Conservation (phyloP, 2,888 invertebrate genomes). For the Laspeyria flexula region DNA sequence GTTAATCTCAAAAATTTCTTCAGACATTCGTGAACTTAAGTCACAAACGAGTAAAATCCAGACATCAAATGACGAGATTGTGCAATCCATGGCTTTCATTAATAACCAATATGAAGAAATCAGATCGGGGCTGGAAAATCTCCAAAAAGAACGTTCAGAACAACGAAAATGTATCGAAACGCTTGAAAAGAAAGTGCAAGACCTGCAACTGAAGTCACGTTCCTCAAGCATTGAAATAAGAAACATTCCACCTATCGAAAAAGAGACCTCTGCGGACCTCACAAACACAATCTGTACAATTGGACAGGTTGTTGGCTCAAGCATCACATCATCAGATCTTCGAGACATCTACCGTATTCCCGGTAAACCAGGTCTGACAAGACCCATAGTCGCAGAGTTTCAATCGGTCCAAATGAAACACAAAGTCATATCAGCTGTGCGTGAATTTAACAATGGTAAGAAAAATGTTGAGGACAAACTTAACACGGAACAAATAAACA, state of each 20-base stretch:
- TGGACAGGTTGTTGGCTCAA: conserved; percentile 1
- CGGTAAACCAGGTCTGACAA: not conserved
- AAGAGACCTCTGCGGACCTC: not conserved
- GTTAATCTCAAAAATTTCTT: not conserved
- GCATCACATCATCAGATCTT: not conserved
- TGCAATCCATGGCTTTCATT: not conserved
- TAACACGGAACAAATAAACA: conserved; percentile 3
- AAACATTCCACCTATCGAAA: not conserved
- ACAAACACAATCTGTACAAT: conserved; percentile 1
- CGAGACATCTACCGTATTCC: conserved; percentile 6
- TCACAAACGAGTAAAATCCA: not conserved
- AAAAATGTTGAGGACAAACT: conserved; percentile 5
- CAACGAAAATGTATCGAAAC: conserved; percentile 2
- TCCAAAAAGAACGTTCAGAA: not conserved
- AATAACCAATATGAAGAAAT: conserved; percentile 3
- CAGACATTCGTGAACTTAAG: not conserved
- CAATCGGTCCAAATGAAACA: conserved; percentile 1
- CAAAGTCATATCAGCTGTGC: not conserved
- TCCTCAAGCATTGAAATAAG: not conserved
- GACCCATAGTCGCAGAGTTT: conserved; percentile 5
- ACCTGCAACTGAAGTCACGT: conserved; percentile 1
- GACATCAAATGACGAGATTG: not conserved
- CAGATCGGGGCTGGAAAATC: not conserved
- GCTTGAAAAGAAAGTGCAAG: not conserved
- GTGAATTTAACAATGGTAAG: conserved; percentile 1